phyloP scores from a whole-genome alignment of 2,888 invertebrate genomes.

The Xanthostigma xanthostigma region DNA sequence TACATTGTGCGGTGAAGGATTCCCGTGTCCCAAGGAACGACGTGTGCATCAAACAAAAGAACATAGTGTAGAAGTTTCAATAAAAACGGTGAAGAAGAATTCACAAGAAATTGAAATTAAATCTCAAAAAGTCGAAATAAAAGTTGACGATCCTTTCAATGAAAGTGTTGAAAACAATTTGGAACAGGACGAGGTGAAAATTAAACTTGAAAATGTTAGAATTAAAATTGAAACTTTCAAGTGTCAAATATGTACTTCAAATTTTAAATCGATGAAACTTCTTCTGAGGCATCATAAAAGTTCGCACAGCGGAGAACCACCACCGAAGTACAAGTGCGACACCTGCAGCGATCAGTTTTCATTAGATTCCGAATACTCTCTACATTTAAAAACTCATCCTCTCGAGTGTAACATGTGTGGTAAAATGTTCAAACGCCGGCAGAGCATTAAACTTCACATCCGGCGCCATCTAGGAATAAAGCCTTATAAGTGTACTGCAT shows the following conservation, averaged over 20 bases:
- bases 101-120: too few species aligned
- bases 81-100: constrained; percentile 16
- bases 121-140: constrained; percentile 14
- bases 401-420: constrained; percentile 71
- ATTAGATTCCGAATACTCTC: constrained; percentile 50
- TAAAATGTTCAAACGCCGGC: constrained; percentile 58
- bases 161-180: constrained; percentile 21
- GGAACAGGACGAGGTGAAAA: constrained; percentile 13
- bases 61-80: constrained; percentile 31
- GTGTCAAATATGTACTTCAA: neutral
- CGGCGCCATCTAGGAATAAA: constrained; percentile 69
- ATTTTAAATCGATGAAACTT: constrained; percentile 16
- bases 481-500: constrained; percentile 50
- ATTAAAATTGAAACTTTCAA: too few species aligned
- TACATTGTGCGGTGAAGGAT: constrained; percentile 39
- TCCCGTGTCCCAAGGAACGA: constrained; percentile 45
- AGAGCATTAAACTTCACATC: constrained; percentile 61
- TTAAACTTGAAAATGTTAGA: too few species aligned
- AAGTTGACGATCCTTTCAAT: constrained; percentile 24
- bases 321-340: constrained; percentile 31
- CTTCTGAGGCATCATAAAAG: constrained; percentile 29
- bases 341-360: constrained; percentile 52
- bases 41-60: constrained; percentile 41
- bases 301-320: constrained; percentile 15
- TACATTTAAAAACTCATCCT: constrained; percentile 65